A percentile compares a stretch with the other conserved stretches of the same genome.
These are phyloP conservation scores for Diadumene lineata DNA, from an alignment of 92 coral and sea anemone genomes.

Conservation along the genomic window DNA sequence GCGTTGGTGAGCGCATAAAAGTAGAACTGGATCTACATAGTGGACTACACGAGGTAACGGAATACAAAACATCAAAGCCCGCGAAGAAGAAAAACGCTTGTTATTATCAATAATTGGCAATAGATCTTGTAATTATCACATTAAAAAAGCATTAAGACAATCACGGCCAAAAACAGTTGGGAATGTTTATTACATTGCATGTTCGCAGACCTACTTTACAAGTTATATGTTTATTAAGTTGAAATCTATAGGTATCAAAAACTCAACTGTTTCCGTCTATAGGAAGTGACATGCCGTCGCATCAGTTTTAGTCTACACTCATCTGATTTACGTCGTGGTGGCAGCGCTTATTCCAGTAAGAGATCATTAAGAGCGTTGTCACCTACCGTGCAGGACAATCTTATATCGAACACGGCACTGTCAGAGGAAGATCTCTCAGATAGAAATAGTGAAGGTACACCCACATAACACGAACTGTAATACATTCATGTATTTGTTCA, in stretches of 20 bases:
- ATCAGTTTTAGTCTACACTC: slow-evolving; percentile 80
- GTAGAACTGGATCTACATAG: slow-evolving; percentile 76
- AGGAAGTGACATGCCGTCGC: slow-evolving; percentile 89
- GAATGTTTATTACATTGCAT: too few species aligned
- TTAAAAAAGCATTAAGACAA: too few species aligned
- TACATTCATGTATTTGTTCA: too few species aligned
- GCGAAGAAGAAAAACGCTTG: not conserved
- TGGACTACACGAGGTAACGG: slow-evolving; percentile 83
- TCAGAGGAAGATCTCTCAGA: slow-evolving; percentile 90
- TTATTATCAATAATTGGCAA: not conserved
- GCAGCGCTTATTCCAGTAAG: slow-evolving; percentile 68
- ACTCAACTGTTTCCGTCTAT: not conserved
- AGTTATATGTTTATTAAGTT: too few species aligned
- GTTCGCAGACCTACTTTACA: too few species aligned
- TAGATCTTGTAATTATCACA: too few species aligned
- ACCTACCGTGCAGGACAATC: slow-evolving; percentile 51
- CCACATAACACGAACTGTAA: not conserved
- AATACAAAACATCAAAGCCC: not conserved
- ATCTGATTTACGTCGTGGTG: slow-evolving; percentile 65
- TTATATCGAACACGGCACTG: slow-evolving; percentile 59
- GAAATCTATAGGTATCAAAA: not conserved
- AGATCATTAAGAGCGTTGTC: slow-evolving; percentile 64
- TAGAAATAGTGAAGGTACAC: slow-evolving; percentile 46
- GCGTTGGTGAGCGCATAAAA: slow-evolving; percentile 85
- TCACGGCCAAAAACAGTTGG: too few species aligned